Percentiles rank a stretch among this genome's conserved stretches.
Evolutionary conservation across 2,113 vertebrate species (phyloP).

Genomic region (Arvicanthis niloticus): DNA sequence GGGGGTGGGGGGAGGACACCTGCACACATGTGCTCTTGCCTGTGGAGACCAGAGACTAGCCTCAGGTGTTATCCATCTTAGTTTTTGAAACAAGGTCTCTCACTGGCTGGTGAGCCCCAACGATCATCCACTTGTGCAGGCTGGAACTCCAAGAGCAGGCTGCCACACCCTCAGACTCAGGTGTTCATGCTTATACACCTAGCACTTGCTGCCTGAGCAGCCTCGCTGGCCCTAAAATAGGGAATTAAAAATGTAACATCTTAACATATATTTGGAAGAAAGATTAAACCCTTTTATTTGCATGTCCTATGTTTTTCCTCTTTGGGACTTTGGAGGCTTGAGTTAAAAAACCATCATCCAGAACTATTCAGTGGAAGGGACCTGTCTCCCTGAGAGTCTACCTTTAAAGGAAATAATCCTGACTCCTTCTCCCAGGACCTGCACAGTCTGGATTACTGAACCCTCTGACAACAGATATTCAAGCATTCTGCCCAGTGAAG

Average conservation of each 20-base stretch:
- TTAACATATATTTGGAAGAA: background rate
- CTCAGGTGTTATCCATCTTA: background rate
- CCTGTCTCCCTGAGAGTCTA: constrained; percentile 31
- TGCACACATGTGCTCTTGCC: background rate
- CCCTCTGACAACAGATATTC: constrained; percentile 54
- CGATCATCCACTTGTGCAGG: too few species aligned
- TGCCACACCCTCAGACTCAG: background rate
- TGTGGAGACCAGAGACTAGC: background rate
- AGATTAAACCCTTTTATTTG: background rate
- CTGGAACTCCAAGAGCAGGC: background rate
- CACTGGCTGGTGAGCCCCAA: background rate
- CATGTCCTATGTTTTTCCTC: background rate
- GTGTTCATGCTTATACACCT: too few species aligned
- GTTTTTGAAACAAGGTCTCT: background rate
- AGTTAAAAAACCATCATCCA: constrained; percentile 63
- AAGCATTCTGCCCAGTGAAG: background rate
- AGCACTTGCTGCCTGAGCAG: background rate
- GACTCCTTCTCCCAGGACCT: constrained; percentile 39
- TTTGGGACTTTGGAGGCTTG: constrained; percentile 41
- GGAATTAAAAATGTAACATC: background rate
- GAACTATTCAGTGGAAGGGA: constrained; percentile 59
- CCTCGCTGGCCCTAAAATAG: background rate
- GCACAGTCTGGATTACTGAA: background rate
- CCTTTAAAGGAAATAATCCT: background rate
- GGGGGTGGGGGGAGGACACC: too few species aligned